Percentiles rank a stretch among this genome's conserved stretches.
These are phyloP conservation scores for Amblyornis subalaris DNA, from an alignment of 2,113 vertebrate genomes.

Conservation along the genomic window DNA sequence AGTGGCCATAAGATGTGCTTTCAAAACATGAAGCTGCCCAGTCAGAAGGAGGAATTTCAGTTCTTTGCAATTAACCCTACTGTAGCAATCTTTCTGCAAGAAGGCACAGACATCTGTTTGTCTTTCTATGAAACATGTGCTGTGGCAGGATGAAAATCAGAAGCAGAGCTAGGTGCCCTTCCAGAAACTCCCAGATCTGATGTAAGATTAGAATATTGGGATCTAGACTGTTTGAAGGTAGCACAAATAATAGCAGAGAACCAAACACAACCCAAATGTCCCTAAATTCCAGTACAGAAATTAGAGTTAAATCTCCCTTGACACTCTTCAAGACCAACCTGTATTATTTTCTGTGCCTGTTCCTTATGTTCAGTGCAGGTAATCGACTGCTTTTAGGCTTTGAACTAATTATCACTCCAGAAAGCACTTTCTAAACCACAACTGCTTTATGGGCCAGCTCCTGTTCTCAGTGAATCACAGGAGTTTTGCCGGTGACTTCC, in stretches of 20 bases:
- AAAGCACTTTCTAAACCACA: slow-evolving; percentile 4
- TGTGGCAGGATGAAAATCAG: slow-evolving; percentile 12
- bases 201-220: neutral
- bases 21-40: neutral
- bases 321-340: neutral
- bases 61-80: neutral
- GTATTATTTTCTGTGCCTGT: neutral
- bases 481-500: neutral
- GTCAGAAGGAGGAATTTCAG: neutral
- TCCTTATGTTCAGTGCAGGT: neutral
- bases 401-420: neutral
- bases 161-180: neutral
- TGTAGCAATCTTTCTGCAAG: neutral
- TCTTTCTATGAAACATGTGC: neutral
- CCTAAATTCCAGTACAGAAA: neutral
- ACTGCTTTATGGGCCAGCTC: neutral
- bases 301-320: neutral
- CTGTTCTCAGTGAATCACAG: neutral
- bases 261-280: neutral
- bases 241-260: neutral
- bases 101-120: neutral
- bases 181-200: neutral
- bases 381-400: neutral
- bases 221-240: neutral
- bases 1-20: neutral